A percentile compares a stretch with the other conserved stretches of the same genome.
Conservation (phyloP, 2,888 invertebrate genomes). For the Diaprepes abbreviatus region DNA sequence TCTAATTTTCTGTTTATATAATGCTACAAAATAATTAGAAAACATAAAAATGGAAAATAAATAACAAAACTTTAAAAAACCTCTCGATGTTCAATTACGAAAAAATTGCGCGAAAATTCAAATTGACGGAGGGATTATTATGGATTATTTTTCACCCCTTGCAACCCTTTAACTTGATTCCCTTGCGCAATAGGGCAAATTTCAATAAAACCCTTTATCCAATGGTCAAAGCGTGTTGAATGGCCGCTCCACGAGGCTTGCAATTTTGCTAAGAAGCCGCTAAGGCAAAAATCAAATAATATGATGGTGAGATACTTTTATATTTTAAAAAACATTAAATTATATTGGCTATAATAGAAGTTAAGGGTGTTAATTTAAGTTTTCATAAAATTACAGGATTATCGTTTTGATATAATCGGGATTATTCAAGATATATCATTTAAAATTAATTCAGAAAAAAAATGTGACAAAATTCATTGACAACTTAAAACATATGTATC, state of each 20-base stretch:
- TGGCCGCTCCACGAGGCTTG: constrained; percentile 39
- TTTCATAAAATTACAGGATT: too few relatives aligned
- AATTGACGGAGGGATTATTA: constrained; percentile 17
- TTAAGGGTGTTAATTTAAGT: not conserved
- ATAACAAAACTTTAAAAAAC: too few relatives aligned
- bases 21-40: too few relatives aligned
- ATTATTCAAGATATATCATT: too few relatives aligned
- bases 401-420: too few relatives aligned
- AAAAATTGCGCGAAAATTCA: constrained; percentile 24
- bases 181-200: constrained; percentile 40
- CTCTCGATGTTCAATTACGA: too few relatives aligned
- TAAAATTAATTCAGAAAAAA: too few relatives aligned
- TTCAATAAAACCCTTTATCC: not conserved
- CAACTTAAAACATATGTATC: too few relatives aligned
- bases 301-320: constrained; percentile 29
- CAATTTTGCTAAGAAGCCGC: constrained; percentile 32
- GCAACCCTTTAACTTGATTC: constrained; percentile 28
- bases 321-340: not conserved
- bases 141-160: constrained; percentile 44
- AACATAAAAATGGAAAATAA: too few relatives aligned
- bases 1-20: too few relatives aligned
- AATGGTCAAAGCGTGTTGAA: constrained; percentile 29
- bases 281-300: not conserved
- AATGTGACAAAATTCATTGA: too few relatives aligned
- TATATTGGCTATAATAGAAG: not conserved